phyloP scores from a whole-genome alignment of 35 echinoderm and acorn worm species.

The Heliocidaris erythrogramma region DNA sequence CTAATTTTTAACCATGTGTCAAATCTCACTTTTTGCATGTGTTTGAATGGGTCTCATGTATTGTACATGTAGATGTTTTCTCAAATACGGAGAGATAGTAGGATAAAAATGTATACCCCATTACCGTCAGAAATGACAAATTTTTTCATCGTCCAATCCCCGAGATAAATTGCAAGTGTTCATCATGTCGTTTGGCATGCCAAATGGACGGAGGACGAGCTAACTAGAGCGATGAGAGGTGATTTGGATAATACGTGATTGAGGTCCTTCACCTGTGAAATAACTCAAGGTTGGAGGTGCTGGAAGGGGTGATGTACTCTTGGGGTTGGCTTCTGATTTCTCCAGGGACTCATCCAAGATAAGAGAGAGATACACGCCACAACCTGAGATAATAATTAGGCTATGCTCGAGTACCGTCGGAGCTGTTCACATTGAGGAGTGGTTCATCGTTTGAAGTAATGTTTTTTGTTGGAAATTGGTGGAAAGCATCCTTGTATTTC shows the following conservation, averaged over 20 bases:
- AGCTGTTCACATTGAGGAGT: neutral
- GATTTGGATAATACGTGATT: neutral
- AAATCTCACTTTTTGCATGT: too few species aligned
- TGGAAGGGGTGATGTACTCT: neutral
- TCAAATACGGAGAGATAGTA: neutral
- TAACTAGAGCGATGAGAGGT: neutral
- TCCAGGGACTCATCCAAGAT: neutral
- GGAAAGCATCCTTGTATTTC: too few species aligned
- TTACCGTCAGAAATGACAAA: neutral
- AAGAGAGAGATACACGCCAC: neutral
- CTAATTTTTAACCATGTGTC: too few species aligned
- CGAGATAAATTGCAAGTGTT: neutral
- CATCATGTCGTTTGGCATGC: neutral
- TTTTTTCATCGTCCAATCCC: neutral
- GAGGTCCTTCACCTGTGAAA: conserved; percentile 1
- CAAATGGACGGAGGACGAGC: neutral
- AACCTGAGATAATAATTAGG: neutral
- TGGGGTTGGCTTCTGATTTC: conserved; percentile 15
- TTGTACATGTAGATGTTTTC: too few species aligned
- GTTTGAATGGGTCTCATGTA: too few species aligned
- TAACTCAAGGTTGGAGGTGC: neutral
- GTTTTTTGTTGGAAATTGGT: neutral
- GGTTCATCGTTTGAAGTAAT: neutral
- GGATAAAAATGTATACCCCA: neutral
- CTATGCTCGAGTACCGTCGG: neutral